phyloP scores from a whole-genome alignment of 1,140 invertebrate species.

The Pteromalus puparum region DNA sequence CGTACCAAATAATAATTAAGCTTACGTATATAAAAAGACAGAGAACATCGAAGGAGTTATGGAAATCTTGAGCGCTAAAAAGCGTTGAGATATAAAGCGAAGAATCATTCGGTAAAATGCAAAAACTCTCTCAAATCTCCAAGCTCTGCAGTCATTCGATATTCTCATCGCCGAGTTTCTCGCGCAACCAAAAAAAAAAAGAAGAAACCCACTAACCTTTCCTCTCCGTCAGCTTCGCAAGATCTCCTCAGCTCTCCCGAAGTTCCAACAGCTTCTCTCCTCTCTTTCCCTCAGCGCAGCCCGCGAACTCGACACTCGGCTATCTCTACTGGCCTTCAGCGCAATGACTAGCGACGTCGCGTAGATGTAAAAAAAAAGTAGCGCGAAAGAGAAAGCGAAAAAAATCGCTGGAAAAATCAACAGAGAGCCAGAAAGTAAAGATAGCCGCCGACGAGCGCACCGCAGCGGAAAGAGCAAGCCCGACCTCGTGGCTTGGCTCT shows the following conservation, averaged over 20 bases:
- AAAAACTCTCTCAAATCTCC: background rate
- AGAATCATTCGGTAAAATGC: background rate
- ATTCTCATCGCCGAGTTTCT: background rate
- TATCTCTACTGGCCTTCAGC: background rate
- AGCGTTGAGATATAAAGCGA: background rate
- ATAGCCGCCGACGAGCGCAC: background rate
- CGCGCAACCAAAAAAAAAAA: background rate
- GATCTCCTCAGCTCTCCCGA: background rate
- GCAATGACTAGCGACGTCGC: no score
- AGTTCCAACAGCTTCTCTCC: background rate
- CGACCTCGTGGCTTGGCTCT: slow-evolving; percentile 60
- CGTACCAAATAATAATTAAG: no score
- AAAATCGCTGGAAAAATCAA: background rate
- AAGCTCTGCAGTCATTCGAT: background rate
- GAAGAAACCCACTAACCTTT: background rate
- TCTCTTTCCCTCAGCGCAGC: no score
- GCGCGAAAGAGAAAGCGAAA: background rate
- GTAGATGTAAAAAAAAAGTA: no score
- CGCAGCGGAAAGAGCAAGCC: background rate
- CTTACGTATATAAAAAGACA: no score
- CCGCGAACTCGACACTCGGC: background rate
- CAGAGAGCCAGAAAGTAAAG: background rate
- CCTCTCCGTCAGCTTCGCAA: background rate
- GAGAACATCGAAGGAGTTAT: no score
- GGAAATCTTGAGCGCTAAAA: no score